phyloP scores from a whole-genome alignment of 2,113 vertebrate genomes.

The Platycercus adscitus region DNA sequence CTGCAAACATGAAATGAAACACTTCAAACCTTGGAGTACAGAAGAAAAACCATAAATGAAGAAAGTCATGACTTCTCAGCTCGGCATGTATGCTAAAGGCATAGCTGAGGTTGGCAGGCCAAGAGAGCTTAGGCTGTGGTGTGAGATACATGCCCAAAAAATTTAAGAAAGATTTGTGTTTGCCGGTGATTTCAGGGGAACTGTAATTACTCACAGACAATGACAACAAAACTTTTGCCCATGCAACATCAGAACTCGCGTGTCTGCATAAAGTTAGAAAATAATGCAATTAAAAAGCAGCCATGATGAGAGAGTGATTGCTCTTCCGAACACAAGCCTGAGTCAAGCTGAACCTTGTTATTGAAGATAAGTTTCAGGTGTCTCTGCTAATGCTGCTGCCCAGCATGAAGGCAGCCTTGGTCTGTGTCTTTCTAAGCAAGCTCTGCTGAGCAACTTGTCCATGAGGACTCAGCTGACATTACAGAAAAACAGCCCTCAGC shows the following conservation, averaged over 20 bases:
- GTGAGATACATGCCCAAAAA: not conserved
- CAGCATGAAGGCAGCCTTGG: not conserved
- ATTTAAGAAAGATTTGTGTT: not conserved
- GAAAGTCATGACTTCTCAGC: not conserved
- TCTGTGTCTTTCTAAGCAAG: not conserved
- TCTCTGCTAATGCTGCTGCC: not conserved
- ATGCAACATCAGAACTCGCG: not conserved
- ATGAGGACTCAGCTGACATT: not conserved
- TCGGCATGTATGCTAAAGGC: not conserved
- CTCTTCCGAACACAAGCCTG: not conserved
- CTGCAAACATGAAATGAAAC: conserved; percentile 2
- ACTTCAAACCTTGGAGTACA: not conserved
- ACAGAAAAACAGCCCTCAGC: not conserved
- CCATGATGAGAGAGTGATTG: not conserved
- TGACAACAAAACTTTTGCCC: not conserved
- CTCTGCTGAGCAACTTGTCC: not conserved
- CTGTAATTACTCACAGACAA: not conserved
- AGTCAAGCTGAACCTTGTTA: not conserved
- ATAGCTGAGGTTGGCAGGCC: not conserved
- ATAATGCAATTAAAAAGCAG: not conserved
- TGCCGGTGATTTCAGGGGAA: not conserved
- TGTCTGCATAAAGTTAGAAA: not conserved
- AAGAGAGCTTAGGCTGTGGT: not conserved
- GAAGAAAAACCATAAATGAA: not conserved
- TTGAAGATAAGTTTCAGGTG: not conserved